These are phyloP conservation scores for Atta cephalotes DNA, from an alignment of 1,140 invertebrate genomes.

Conservation along the genomic window DNA sequence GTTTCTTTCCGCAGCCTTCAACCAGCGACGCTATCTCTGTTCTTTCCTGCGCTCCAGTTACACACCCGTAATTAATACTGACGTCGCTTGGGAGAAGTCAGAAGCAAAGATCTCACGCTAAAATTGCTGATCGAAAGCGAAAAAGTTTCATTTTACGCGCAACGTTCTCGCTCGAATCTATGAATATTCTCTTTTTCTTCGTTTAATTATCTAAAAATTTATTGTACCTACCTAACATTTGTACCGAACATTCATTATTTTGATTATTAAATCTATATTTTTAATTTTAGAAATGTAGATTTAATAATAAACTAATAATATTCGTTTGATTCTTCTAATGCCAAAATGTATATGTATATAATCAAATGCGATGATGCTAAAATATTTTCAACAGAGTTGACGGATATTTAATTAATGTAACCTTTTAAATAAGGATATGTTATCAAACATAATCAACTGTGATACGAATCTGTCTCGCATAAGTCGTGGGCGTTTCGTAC, in stretches of 20 bases:
- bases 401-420: neutral
- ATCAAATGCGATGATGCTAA: neutral
- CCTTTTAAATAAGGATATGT: neutral
- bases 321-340: too few relatives aligned
- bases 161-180: neutral
- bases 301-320: too few relatives aligned
- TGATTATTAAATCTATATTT: too few relatives aligned
- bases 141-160: neutral
- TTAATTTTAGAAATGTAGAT: too few relatives aligned
- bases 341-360: too few relatives aligned
- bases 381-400: neutral
- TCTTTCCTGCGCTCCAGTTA: conserved; percentile 60
- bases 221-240: too few relatives aligned
- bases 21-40: conserved; percentile 22
- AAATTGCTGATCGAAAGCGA: conserved; percentile 4
- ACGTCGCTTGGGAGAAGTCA: conserved; percentile 59
- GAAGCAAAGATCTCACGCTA: neutral
- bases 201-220: neutral
- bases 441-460: conserved; percentile 8
- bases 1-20: conserved; percentile 74
- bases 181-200: neutral
- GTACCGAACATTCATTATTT: neutral
- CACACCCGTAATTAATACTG: conserved; percentile 68
- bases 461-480: conserved; percentile 31
- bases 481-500: conserved; percentile 44